Base-by-base conservation (phyloP, 1,140 invertebrate species). In the Pseudoatta argentina region DNA sequence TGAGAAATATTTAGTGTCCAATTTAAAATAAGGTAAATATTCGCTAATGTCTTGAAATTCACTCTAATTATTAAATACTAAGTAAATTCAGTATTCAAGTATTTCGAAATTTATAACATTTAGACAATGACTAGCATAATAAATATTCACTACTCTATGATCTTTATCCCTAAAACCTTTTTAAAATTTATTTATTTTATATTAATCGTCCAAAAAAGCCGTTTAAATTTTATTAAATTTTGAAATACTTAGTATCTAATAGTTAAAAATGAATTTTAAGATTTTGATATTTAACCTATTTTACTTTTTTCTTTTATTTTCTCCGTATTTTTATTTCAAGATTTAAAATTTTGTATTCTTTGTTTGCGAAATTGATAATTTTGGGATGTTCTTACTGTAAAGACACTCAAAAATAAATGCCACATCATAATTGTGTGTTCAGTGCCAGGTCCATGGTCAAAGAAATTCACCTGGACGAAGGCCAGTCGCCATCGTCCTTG, bases 381-480 rank as follows among this genome's bases (percentile, higher is more conserved):
- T 3, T 39, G n/a, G 16, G 14, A 27, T 16, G 2, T 1, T 18
- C 10, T 64, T 24, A 30, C 10, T 21, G n/a, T 16, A 18, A 21
- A 34, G 16, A 66, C 18, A 48, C 51, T 85, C 59, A 7, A 88
- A 92, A 92, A 92, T 92, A 92, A 76, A 87, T n/a, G 77, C 61
- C 87, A 87, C 53, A 72, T 27, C 63, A 53, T 24, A 34, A 90
- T 76, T 71, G 64, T 86, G 76, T 51, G 61, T 86, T 87, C 87
- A 92, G 69, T 93, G 91, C 91, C 83, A 91, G 82, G 91, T 89
- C 83, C 91, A 92, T 39, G 87, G 88, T 57, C 91, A 83, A 78
- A 88, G n/a, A 27, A 63, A 90, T 91, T 87, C 48, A 79, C 57
- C 76, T 93, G 91, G 91, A 86, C 63, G 76, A 78, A 63, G 66